Conservation (phyloP, 2,888 invertebrate species). For the Standfussiana lucernea region DNA sequence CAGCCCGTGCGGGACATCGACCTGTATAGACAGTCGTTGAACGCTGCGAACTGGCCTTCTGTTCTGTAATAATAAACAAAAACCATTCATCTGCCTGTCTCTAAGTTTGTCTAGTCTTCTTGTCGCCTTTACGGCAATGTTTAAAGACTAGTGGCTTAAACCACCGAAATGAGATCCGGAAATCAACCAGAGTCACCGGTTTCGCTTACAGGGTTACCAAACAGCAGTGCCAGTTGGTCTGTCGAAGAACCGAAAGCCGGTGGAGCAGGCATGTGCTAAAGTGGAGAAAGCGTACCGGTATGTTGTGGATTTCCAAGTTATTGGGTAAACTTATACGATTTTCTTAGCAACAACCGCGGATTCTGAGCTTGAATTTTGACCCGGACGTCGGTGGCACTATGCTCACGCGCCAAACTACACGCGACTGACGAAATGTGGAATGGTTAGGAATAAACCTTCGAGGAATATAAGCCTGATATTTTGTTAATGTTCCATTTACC, state of each 20-base stretch:
- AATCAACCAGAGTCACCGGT: background rate
- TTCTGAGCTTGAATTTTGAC: background rate
- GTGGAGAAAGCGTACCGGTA: background rate
- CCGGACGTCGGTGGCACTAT: background rate
- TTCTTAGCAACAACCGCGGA: background rate
- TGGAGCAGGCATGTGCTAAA: background rate
- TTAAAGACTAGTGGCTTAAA: background rate
- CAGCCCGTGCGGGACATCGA: constrained; percentile 96
- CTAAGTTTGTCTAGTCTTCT: background rate
- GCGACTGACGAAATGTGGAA: background rate
- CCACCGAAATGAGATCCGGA: background rate
- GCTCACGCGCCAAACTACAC: background rate
- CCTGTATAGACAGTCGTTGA: constrained; percentile 98
- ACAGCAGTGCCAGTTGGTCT: background rate
- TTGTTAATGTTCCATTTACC: constrained; percentile 70
- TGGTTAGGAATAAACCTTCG: background rate
- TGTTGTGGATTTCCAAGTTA: too few relatives aligned
- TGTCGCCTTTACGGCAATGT: background rate
- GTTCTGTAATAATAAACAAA: constrained; percentile 90
- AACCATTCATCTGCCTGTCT: background rate
- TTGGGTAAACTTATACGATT: background rate
- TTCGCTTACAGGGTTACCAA: background rate
- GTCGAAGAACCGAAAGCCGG: background rate
- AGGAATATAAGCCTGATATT: too few relatives aligned
- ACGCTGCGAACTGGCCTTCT: constrained; percentile 97